Base-by-base conservation (phyloP, 2,888 invertebrate genomes). In the Punctoribates punctum region DNA sequence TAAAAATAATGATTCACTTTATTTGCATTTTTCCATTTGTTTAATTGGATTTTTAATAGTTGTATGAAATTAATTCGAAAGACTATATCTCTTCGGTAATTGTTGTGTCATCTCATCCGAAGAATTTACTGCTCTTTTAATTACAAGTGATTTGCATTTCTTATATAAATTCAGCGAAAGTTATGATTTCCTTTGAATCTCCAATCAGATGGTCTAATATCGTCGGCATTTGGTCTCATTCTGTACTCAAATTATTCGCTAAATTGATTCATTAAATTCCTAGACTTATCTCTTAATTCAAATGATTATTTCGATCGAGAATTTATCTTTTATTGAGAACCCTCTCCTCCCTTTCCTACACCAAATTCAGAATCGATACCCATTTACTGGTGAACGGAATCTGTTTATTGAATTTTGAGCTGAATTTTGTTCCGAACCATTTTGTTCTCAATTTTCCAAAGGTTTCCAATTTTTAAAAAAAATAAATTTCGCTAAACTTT, bases 21-120 rank as follows among this genome's bases (percentile, higher is more conserved):
- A 57, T 57, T 57, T 57, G 57, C 57, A 57, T 57, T 23, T 57
- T 57, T 57, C 57, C 57, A 57, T 57, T 57, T 57, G 57, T 57
- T 57, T 57, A 57, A 57, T 57, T 57, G 23, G 23, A 23, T 57
- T 57, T 25, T 57, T 57, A 57, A 57, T 57, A 57, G 20, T 23
- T 57, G 51, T 51, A n/a, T 20, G 20, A 51, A 51, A 51, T 51
- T 51, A 51, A 51, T 51, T 51, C 20, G 20, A 51, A 51, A 51
- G n/a, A 51, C n/a, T 51, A 20, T n/a, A 51, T 20, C n/a, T 51
- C 4, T 51, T 51, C 0, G 4, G n/a, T 51, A n/a, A 51, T 20
- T 51, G 51, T 51, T n/a, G 8, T 51, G 51, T 51, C 51, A 51
- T 51, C 20, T 51, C 9, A 42, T 42, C 42, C 42, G 42, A 42